Percentiles rank a stretch among this genome's conserved stretches.
These are phyloP conservation scores for Rosalia funebris DNA, from an alignment of 2,888 invertebrate species.

Conservation along the genomic window DNA sequence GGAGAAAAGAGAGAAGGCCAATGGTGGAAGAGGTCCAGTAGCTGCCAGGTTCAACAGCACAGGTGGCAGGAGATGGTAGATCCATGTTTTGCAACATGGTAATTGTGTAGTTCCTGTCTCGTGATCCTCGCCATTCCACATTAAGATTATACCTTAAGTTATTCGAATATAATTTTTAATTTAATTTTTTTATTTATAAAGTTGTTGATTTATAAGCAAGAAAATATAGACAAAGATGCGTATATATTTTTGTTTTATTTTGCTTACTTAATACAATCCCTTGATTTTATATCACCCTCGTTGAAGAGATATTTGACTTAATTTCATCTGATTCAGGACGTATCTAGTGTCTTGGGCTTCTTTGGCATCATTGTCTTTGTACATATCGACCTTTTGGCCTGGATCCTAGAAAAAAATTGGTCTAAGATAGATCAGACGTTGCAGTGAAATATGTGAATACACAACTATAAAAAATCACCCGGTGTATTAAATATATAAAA, in stretches of 20 bases:
- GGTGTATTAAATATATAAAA: no score
- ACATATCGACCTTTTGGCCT: slow-evolving; percentile 44
- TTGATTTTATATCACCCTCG: slow-evolving; percentile 14
- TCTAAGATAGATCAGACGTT: no score
- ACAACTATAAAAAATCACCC: no score
- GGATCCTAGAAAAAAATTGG: no score
- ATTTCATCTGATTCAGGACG: slow-evolving; percentile 57
- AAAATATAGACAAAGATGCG: not conserved
- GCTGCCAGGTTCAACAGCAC: slow-evolving; percentile 41
- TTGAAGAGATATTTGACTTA: slow-evolving; percentile 53
- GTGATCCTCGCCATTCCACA: not conserved
- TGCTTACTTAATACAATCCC: slow-evolving; percentile 2
- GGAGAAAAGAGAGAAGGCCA: slow-evolving; percentile 64
- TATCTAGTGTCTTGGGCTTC: slow-evolving; percentile 60
- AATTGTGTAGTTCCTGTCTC: no score
- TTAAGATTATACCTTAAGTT: not conserved
- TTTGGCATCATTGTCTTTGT: slow-evolving; percentile 49
- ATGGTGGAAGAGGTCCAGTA: slow-evolving; percentile 56
- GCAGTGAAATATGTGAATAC: no score
- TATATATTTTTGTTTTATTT: slow-evolving; percentile 13
- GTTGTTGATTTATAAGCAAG: no score
- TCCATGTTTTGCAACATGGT: not conserved
- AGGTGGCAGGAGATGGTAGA: slow-evolving; percentile 44
- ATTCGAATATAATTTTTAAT: slow-evolving; percentile 3
- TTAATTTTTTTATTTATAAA: not conserved